A percentile compares a stretch with the other conserved stretches of the same genome.
phyloP scores from a whole-genome alignment of 2,113 vertebrate genomes.

The Procavia capensis region DNA sequence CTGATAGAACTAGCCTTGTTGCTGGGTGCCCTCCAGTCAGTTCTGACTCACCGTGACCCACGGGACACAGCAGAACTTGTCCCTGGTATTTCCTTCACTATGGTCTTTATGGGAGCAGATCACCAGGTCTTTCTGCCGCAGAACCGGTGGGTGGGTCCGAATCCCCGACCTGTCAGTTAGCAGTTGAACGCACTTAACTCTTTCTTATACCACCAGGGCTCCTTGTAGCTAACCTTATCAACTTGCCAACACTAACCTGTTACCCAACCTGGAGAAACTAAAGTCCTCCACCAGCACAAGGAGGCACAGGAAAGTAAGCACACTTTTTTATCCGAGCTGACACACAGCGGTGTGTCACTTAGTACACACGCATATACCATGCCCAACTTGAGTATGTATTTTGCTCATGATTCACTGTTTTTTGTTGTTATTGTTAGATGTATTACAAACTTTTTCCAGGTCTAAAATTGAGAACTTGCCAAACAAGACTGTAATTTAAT shows the following conservation, averaged over 20 bases:
- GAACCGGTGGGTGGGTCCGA: too few relatives aligned
- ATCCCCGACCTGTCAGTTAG: too few relatives aligned
- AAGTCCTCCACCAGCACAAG: background rate
- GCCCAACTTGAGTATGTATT: accelerated
- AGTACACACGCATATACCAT: accelerated
- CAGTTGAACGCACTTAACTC: too few relatives aligned
- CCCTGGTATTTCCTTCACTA: too few relatives aligned
- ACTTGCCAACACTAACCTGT: accelerated
- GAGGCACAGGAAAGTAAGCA: too few relatives aligned
- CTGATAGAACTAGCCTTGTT: background rate
- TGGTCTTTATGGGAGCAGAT: too few relatives aligned
- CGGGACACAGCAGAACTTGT: too few relatives aligned
- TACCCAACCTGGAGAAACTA: accelerated
- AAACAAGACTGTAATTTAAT: constrained; percentile 20
- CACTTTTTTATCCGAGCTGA: background rate
- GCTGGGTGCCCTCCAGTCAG: too few relatives aligned
- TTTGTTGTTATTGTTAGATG: background rate
- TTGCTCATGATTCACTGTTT: background rate
- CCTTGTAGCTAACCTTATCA: too few relatives aligned
- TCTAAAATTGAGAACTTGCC: background rate
- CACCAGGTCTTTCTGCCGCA: too few relatives aligned
- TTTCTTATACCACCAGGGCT: too few relatives aligned
- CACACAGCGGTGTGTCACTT: accelerated
- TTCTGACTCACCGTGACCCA: too few relatives aligned
- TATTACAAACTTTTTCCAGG: background rate